These are phyloP conservation scores for Pangasius macronema DNA, from an alignment of 2,797 vertebrate genomes.

Conservation along the genomic window DNA sequence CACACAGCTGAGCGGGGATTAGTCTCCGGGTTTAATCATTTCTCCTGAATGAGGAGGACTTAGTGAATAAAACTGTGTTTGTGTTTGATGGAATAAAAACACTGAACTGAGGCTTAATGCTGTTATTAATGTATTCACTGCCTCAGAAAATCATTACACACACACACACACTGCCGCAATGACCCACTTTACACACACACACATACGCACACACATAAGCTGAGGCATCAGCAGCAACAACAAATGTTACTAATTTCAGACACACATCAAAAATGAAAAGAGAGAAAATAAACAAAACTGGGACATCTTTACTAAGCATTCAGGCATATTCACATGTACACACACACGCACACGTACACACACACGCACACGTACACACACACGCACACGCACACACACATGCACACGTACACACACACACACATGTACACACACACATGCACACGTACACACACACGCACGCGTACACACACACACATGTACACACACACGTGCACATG, in stretches of 20 bases:
- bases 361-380: background rate
- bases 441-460: slow-evolving; percentile 2
- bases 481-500: no score
- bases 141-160: slow-evolving; percentile 81
- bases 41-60: background rate
- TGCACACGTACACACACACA: background rate
- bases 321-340: background rate
- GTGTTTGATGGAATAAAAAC: background rate
- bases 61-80: background rate
- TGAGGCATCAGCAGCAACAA: background rate
- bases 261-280: slow-evolving; percentile 39
- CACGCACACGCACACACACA: background rate
- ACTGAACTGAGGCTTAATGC: slow-evolving; percentile 67
- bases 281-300: slow-evolving; percentile 63
- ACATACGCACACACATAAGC: slow-evolving; percentile 14
- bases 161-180: slow-evolving; percentile 32
- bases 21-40: background rate
- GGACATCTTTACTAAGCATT: slow-evolving; percentile 66
- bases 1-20: background rate
- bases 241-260: slow-evolving; percentile 14
- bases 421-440: background rate
- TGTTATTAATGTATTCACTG: slow-evolving; percentile 83
- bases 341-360: background rate
- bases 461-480: background rate
- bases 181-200: slow-evolving; percentile 13